A percentile compares a stretch with the other conserved stretches of the same genome.
phyloP scores from a whole-genome alignment of 1,140 invertebrate species.

The Oryzaephilus surinamensis region DNA sequence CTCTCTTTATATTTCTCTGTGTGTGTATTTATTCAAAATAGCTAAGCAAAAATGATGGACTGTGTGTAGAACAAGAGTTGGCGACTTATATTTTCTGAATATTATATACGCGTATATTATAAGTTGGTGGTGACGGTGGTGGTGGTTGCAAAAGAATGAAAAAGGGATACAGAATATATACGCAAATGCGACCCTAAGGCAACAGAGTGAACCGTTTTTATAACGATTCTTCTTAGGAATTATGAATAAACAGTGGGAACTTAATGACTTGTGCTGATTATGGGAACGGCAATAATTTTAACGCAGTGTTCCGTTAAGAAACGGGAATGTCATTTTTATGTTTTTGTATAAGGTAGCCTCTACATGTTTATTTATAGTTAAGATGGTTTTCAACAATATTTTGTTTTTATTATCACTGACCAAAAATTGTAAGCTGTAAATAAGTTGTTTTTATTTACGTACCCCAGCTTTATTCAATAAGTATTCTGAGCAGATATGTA shows the following conservation, averaged over 20 bases:
- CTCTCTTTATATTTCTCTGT: constrained; percentile 10
- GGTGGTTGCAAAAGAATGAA: too few relatives aligned
- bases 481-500: too few relatives aligned
- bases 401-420: too few relatives aligned
- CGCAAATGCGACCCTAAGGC: constrained; percentile 13
- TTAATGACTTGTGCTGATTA: constrained; percentile 37
- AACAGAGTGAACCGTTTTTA: constrained; percentile 19
- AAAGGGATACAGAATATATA: constrained; percentile 15
- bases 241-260: constrained; percentile 35
- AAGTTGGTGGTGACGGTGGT: constrained; percentile 3
- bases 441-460: too few relatives aligned
- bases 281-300: constrained; percentile 34
- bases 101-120: too few relatives aligned
- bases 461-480: too few relatives aligned
- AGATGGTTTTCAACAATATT: too few relatives aligned
- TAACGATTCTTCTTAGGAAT: constrained; percentile 23
- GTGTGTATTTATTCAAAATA: neutral
- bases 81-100: too few relatives aligned
- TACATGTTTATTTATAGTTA: too few relatives aligned
- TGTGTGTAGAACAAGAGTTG: too few relatives aligned
- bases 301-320: constrained; percentile 33
- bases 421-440: too few relatives aligned
- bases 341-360: too few relatives aligned
- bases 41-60: neutral
- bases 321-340: constrained; percentile 29